These are phyloP conservation scores for Dunckerocampus dactyliophorus DNA, from an alignment of 2,113 vertebrate species.

Conservation along the genomic window DNA sequence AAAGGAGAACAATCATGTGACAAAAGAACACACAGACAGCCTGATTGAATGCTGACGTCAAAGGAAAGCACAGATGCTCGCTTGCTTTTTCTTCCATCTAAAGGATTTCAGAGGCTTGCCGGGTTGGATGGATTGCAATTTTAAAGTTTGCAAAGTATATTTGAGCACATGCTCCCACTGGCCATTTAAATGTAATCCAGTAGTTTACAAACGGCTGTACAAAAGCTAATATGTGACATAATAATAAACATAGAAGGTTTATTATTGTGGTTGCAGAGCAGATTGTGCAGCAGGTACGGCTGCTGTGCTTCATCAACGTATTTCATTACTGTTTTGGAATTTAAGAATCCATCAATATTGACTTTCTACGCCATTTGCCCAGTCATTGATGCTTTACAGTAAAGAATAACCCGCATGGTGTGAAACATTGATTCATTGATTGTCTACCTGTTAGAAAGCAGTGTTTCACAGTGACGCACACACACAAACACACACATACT, in stretches of 20 bases:
- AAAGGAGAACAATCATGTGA: conserved; percentile 11
- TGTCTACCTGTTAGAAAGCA: conserved; percentile 8
- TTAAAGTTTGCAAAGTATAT: conserved; percentile 26
- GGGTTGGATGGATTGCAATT: conserved; percentile 24
- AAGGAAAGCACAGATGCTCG: conserved; percentile 33
- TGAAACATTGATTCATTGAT: neutral
- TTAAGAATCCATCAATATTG: no score
- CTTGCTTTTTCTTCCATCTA: conserved; percentile 33
- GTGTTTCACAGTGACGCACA: conserved; percentile 2
- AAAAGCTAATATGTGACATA: no score
- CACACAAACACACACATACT: conserved; percentile 14
- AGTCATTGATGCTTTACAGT: no score
- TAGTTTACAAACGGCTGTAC: no score
- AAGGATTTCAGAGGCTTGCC: conserved; percentile 40
- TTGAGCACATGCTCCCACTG: conserved; percentile 1
- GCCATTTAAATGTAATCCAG: neutral
- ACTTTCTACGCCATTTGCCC: no score
- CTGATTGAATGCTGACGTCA: conserved; percentile 18
- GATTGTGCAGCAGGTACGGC: no score
- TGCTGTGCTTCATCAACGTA: no score
- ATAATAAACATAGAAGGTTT: no score
- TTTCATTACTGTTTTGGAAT: no score
- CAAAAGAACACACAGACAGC: neutral
- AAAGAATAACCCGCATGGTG: conserved; percentile 2
- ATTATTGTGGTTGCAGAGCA: no score